Evolutionary conservation across 2,113 vertebrate genomes (phyloP).

Genomic region (Zosterops lateralis): DNA sequence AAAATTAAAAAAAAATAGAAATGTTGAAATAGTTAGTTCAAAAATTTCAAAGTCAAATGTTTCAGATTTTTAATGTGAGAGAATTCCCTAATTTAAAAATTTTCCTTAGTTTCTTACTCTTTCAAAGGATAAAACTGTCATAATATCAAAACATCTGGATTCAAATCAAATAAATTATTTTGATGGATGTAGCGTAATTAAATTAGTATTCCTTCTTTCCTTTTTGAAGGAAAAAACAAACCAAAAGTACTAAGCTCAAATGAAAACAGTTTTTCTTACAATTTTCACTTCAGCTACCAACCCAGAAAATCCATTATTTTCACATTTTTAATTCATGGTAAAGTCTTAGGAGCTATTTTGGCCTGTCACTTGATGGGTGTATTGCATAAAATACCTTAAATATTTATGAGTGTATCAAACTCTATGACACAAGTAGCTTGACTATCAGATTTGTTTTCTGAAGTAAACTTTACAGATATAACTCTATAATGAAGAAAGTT

Average conservation of each 20-base stretch:
- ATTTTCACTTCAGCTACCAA: slow-evolving; percentile 31
- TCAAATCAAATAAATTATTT: neutral
- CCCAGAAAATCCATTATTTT: slow-evolving; percentile 57
- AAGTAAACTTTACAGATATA: slow-evolving; percentile 33
- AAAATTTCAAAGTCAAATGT: neutral
- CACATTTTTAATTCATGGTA: slow-evolving; percentile 64
- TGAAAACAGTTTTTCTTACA: neutral
- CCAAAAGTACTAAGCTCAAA: slow-evolving; percentile 16
- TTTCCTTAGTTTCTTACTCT: neutral
- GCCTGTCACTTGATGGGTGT: slow-evolving; percentile 45
- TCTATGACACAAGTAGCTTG: slow-evolving; percentile 14
- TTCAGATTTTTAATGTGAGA: neutral
- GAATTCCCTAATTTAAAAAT: neutral
- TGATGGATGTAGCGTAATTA: neutral
- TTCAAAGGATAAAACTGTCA: neutral
- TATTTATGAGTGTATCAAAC: slow-evolving; percentile 55
- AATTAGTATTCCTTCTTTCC: neutral
- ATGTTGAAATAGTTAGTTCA: neutral
- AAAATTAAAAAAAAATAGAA: neutral
- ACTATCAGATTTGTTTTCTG: slow-evolving; percentile 37
- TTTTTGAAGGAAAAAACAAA: neutral
- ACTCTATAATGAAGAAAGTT: slow-evolving; percentile 17
- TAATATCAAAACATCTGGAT: neutral
- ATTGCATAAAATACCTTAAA: slow-evolving; percentile 58
- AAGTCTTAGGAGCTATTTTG: slow-evolving; percentile 51